These are phyloP conservation scores for Troides oblongomaculatus DNA, from an alignment of 2,888 invertebrate genomes.

Conservation along the genomic window DNA sequence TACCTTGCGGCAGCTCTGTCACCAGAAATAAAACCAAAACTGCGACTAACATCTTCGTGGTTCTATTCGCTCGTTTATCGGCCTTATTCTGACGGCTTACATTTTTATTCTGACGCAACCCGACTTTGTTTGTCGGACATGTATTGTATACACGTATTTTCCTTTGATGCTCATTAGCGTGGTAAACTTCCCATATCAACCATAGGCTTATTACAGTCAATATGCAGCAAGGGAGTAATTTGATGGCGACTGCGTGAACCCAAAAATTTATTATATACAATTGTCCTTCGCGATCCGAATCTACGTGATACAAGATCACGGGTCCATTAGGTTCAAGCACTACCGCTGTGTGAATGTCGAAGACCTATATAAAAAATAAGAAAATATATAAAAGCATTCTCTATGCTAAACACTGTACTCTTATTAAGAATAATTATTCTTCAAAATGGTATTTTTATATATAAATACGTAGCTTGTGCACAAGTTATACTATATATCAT, in stretches of 20 bases:
- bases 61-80: conserved; percentile 90
- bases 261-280: conserved; percentile 87
- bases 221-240: conserved; percentile 88
- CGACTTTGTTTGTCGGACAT: conserved; percentile 72
- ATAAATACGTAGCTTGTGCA: no score
- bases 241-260: conserved; percentile 89
- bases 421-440: no score
- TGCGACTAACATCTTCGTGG: conserved; percentile 93
- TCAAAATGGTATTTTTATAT: no score
- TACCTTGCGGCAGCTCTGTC: conserved; percentile 93
- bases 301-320: conserved; percentile 65
- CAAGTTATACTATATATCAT: no score
- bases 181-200: conserved; percentile 86
- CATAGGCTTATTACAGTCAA: conserved; percentile 86
- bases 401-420: no score
- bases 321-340: conserved; percentile 65
- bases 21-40: conserved; percentile 91
- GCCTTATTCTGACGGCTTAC: conserved; percentile 76
- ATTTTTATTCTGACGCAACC: conserved; percentile 65
- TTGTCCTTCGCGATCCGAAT: conserved; percentile 79
- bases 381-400: not conserved
- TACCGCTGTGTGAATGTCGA: conserved; percentile 73
- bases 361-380: conserved; percentile 50
- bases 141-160: conserved; percentile 83
- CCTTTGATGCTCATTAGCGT: conserved; percentile 87